Evolutionary conservation across 23 tunicate genomes (phyloP), one percentile per base, ranked within the genome.

Genomic region (Ciona savignyi): DNA sequence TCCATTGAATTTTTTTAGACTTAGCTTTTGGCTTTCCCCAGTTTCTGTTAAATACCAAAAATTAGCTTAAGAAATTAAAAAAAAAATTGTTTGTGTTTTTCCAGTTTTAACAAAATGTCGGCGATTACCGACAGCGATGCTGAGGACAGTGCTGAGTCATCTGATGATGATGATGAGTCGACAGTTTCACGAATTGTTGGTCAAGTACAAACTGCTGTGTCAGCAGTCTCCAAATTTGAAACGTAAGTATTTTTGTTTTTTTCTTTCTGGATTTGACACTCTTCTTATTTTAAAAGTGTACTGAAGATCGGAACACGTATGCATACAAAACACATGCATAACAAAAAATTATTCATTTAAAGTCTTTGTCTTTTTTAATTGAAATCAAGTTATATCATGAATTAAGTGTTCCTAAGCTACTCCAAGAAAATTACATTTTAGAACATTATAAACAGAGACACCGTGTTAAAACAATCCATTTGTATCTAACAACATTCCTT

Each of bases 81-180:
- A 23, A 64, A 24, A 25, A 4, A 6, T 25, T 23, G 68, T 64
- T 64, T n/a, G n/a, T n/a, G n/a, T n/a, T 51, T 51, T 64, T 64
- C 22, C 11, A 64, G 68, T 64, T 23, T 64, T 6, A 64, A 23
- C 68, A 21, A 9, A 21, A 56, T 75, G 20, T 71, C 90, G 9
- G 97, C 97, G 1, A 76, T 80, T 20, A 80, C 79, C 1, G 76
- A 91, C 79, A 84, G 91, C 65, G 97, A 91, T 71, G 97, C 84
- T 11, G 97, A 91, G 67, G 97, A 91, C 42, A 84, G 91, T 67
- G 97, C 97, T 63, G 97, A 91, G 72, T 91, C 97, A 66, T 91
- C 97, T 6, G 92, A 85, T 79, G 90, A 84, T 34, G 97, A 90
- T 67, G 89, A 76, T n/a, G 77, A 80, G 48, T 75, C 82, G 26